A percentile compares a stretch with the other conserved stretches of the same genome.
Conservation (phyloP, 2,888 invertebrate genomes). For the Heliconius ethilla region DNA sequence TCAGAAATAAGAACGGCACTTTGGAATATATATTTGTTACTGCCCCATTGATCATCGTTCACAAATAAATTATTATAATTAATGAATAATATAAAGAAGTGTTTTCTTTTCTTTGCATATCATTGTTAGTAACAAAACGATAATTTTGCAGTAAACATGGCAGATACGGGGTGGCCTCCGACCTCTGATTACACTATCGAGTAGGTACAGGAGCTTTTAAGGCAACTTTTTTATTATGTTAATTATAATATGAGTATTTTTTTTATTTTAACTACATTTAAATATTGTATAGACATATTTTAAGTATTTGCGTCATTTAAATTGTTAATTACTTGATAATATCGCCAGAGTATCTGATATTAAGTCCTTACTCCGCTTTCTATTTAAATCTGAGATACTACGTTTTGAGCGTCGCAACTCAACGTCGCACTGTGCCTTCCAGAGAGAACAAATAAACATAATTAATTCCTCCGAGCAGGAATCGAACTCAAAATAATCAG, state of each 20-base stretch:
- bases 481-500: too few relatives aligned
- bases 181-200: conserved; percentile 36
- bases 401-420: too few relatives aligned
- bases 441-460: too few relatives aligned
- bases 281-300: neutral
- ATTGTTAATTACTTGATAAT: too few relatives aligned
- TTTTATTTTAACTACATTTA: conserved; percentile 5
- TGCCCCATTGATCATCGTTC: neutral
- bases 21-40: neutral
- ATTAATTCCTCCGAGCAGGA: too few relatives aligned
- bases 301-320: too few relatives aligned
- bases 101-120: conserved; percentile 7
- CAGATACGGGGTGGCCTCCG: conserved; percentile 27
- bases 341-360: too few relatives aligned
- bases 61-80: neutral
- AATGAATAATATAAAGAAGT: neutral
- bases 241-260: neutral
- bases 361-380: too few relatives aligned
- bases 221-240: neutral
- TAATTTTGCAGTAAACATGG: conserved; percentile 33
- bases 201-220: conserved; percentile 6
- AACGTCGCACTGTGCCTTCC: too few relatives aligned
- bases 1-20: neutral
- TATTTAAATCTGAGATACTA: too few relatives aligned
- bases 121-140: conserved; percentile 29